phyloP scores from a whole-genome alignment of 2,113 vertebrate genomes.

The Heterotilapia buettikoferi region DNA sequence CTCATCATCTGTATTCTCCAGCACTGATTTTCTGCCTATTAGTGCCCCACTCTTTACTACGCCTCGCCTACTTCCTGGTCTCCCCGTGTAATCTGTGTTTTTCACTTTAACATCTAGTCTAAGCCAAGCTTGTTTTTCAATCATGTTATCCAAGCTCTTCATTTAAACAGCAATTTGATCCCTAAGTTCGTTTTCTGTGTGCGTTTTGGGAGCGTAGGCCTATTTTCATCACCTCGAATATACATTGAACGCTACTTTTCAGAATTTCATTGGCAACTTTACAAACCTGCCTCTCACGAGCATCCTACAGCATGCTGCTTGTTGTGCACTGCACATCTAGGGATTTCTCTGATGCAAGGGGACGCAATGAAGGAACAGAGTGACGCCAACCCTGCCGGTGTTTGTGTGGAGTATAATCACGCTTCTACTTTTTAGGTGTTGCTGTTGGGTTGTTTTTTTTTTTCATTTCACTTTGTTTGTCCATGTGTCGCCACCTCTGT shows the following conservation, averaged over 20 bases:
- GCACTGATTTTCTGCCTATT: slow-evolving; percentile 58
- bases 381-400: slow-evolving; percentile 62
- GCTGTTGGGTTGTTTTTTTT: accelerated
- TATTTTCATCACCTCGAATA: neutral
- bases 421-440: neutral
- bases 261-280: neutral
- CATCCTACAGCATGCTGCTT: slow-evolving; percentile 36
- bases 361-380: slow-evolving; percentile 70
- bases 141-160: neutral
- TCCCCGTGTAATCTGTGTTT: neutral
- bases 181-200: neutral
- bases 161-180: neutral
- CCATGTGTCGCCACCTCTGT: slow-evolving; percentile 26
- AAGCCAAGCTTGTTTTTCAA: neutral
- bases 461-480: neutral
- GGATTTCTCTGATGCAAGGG: slow-evolving; percentile 78
- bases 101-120: neutral
- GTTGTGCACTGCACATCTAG: slow-evolving; percentile 59
- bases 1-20: slow-evolving; percentile 46
- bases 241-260: neutral
- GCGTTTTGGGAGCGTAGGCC: neutral
- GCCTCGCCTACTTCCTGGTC: slow-evolving; percentile 5
- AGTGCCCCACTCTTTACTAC: slow-evolving; percentile 49
- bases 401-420: slow-evolving; percentile 37
- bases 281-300: neutral